Conservation (phyloP, 1,140 invertebrate species). For the Drosophila malerkotliana region DNA sequence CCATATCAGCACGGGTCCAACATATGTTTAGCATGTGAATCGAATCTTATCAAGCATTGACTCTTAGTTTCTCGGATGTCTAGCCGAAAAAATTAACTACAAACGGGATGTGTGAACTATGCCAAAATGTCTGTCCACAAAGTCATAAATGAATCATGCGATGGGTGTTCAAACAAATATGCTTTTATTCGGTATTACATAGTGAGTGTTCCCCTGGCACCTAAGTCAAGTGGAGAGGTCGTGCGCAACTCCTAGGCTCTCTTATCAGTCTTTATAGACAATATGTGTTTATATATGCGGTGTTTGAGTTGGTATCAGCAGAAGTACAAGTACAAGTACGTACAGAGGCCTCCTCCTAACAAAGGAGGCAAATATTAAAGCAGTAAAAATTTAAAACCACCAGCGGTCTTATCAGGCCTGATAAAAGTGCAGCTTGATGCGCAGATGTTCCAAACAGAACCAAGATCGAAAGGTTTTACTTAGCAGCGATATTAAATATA, state of each 20-base stretch:
- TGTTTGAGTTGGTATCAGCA: conserved; percentile 16
- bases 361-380: conserved; percentile 32
- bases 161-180: conserved; percentile 31
- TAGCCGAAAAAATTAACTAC: conserved; percentile 46
- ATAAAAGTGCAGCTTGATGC: conserved; percentile 40
- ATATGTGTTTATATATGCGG: conserved; percentile 14
- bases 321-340: conserved; percentile 20
- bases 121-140: conserved; percentile 38
- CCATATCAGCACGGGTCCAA: conserved; percentile 30
- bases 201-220: conserved; percentile 9
- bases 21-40: conserved; percentile 36
- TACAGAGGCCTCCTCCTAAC: conserved; percentile 28
- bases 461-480: not conserved
- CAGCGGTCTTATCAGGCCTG: conserved; percentile 31
- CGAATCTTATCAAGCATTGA: conserved; percentile 59
- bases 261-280: conserved; percentile 66
- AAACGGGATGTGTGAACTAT: conserved; percentile 17
- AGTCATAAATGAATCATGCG: conserved; percentile 51
- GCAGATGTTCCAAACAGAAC: conserved; percentile 34
- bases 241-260: conserved; percentile 54
- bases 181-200: conserved; percentile 26
- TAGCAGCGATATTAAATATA: not conserved
- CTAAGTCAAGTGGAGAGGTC: conserved; percentile 57
- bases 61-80: conserved; percentile 58
- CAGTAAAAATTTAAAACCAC: conserved; percentile 22